These are phyloP conservation scores for Gambelia wislizenii DNA, from an alignment of 2,797 vertebrate species.

Conservation along the genomic window DNA sequence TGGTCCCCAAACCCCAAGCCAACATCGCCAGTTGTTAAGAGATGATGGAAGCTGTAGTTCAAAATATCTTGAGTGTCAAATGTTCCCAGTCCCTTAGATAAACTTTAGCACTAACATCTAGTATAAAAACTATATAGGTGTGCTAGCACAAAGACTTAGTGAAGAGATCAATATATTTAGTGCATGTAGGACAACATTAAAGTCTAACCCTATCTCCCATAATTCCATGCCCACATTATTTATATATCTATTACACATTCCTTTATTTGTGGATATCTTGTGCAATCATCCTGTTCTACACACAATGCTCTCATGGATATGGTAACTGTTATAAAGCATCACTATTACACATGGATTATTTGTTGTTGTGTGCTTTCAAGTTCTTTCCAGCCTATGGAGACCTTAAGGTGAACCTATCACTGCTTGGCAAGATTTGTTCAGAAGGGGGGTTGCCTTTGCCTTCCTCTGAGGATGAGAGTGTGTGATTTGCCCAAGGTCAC, in stretches of 20 bases:
- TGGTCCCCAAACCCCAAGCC: not conserved
- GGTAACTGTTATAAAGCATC: not conserved
- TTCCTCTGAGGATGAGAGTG: too few relatives aligned
- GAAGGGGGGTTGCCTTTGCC: too few relatives aligned
- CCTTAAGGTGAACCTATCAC: too few relatives aligned
- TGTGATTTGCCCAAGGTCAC: too few relatives aligned
- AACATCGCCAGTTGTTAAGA: not conserved
- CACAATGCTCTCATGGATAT: not conserved
- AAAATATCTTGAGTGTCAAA: not conserved
- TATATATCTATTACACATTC: not conserved
- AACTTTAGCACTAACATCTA: not conserved
- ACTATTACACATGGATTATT: too few relatives aligned
- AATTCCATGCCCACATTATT: not conserved
- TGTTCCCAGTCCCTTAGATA: not conserved
- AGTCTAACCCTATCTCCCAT: not conserved
- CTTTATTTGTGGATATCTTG: not conserved
- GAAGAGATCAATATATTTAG: not conserved
- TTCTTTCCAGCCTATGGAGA: too few relatives aligned
- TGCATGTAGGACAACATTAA: not conserved
- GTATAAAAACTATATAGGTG: not conserved
- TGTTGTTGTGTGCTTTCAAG: too few relatives aligned
- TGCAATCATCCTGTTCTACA: not conserved
- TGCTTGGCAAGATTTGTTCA: too few relatives aligned
- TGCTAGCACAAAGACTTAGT: not conserved
- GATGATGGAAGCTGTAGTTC: not conserved